Base-by-base conservation (phyloP, 2,888 invertebrate genomes). In the Acheta domesticus region DNA sequence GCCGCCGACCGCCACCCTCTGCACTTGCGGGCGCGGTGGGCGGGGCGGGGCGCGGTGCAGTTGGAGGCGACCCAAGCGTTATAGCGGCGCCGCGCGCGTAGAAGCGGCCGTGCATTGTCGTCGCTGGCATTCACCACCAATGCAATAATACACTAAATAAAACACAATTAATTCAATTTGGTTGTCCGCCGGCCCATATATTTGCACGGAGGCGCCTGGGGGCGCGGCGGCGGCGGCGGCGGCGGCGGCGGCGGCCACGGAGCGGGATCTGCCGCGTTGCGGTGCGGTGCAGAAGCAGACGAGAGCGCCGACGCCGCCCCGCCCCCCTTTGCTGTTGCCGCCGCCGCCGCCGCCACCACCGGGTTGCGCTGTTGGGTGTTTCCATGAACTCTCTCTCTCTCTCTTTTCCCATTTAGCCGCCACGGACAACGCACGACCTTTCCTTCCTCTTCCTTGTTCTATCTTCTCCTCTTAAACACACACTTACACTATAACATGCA, bases 101-200 rank as follows among this genome's bases (percentile, higher is more conserved):
- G 62, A 11, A 62, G 62, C n/a, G 62, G 62, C n/a, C 14, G 14
- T 4, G 62, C 16, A 62, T 62, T 62, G 62, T 62, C 62, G 62
- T 62, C 62, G 62, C 62, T 19, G 62, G 62, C 62, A 62, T 62
- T 62, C 62, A 62, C 16, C 62, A 62, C 62, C 79, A 81, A 81
- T 80, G 81, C 78, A 81, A 82, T 82, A 82, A 82, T 82, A 81
- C 80, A 81, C 80, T 80, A 81, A 81, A 82, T 82, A 82, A 82
- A 82, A 82, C 81, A 79, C 81, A 80, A 82, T 82, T 82, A 82
- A 82, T 82, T 82, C 81, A 82, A 82, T 82, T 82, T 82, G 81
- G 74, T 78, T 62, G 62, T 62, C 62, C 62, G 62, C 62, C n/a
- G 16, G 62, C n/a, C 62, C 62, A 62, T 62, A 62, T 62, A 62